Conservation (phyloP, 30 jellyfish, hydroid and myxozoan species). For the Nemopilema nomurai region DNA sequence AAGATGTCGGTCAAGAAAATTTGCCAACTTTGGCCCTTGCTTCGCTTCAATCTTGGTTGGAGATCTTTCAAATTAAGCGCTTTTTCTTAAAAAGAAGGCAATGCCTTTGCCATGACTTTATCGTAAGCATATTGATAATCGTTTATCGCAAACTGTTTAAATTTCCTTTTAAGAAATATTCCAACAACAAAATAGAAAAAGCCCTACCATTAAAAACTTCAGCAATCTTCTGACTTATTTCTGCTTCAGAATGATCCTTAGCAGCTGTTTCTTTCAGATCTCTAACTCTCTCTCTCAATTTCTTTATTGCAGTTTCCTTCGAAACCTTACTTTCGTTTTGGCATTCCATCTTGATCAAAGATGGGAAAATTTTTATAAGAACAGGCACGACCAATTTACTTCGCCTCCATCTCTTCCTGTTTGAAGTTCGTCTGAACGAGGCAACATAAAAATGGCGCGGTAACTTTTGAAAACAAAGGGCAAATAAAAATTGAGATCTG, state of each 20-base stretch:
- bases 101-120: no score
- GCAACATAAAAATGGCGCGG: no score
- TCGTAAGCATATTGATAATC: no score
- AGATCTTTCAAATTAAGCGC: no score
- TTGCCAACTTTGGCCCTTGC: no score
- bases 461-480: neutral
- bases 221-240: constrained; percentile 13
- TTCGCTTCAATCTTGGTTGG: no score
- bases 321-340: constrained; percentile 1
- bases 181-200: neutral
- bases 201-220: constrained; percentile 52
- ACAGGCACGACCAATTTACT: neutral
- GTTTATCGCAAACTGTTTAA: no score
- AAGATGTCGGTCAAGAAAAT: no score
- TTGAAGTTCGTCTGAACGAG: neutral
- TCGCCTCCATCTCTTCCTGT: neutral
- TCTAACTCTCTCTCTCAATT: constrained; percentile 24
- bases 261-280: constrained; percentile 41
- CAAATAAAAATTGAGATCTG: no score
- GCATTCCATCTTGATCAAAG: neutral
- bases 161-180: neutral
- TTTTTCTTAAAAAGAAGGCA: no score
- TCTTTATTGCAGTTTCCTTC: constrained; percentile 14
- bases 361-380: neutral
- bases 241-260: constrained; percentile 41